Evolutionary conservation across 2,113 vertebrate species (phyloP).

Genomic region (Isurus oxyrinchus): DNA sequence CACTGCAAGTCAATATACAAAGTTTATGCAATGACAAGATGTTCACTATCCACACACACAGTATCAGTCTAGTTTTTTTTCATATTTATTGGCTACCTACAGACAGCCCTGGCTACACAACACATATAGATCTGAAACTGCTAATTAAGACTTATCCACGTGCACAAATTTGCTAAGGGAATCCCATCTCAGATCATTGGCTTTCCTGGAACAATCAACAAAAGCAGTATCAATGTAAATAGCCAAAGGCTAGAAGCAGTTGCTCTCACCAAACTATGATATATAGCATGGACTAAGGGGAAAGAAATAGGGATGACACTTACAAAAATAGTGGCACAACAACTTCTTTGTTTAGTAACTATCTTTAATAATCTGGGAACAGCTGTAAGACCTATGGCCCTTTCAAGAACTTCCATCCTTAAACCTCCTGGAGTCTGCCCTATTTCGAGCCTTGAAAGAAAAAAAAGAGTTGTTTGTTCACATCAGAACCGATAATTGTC

Average conservation of each 20-base stretch:
- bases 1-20: not conserved
- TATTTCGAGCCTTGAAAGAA: not conserved
- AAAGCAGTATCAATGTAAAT: not conserved
- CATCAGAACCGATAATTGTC: not conserved
- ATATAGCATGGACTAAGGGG: not conserved
- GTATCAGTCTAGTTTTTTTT: not conserved
- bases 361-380: not conserved
- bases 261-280: not conserved
- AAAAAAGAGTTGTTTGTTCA: not conserved
- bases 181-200: not conserved
- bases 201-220: not conserved
- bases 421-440: not conserved
- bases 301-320: not conserved
- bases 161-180: not conserved
- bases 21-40: not conserved
- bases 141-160: not conserved
- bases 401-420: not conserved
- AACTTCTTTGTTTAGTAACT: not conserved
- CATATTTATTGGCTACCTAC: not conserved
- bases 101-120: not conserved
- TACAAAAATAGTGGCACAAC: not conserved
- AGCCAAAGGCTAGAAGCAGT: not conserved
- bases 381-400: not conserved
- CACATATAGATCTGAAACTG: not conserved
- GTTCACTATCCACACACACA: not conserved